Evolutionary conservation across 2,888 invertebrate genomes (phyloP).

Genomic region (Amitus sp.): DNA sequence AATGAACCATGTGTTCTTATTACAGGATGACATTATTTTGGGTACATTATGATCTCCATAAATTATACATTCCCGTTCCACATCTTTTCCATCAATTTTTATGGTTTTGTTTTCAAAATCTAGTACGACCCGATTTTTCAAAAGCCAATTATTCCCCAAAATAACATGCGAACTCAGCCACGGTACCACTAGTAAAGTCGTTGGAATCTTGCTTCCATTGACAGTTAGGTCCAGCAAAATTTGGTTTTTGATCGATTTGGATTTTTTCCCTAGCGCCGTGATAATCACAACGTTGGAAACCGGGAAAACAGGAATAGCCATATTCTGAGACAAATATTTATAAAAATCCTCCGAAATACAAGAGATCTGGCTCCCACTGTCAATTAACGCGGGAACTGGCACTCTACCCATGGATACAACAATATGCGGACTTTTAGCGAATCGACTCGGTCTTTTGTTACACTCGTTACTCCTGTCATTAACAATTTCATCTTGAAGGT

Average conservation of each 20-base stretch:
- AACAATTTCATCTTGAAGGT: not conserved
- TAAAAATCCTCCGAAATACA: slow-evolving; percentile 16
- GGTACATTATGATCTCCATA: too few relatives aligned
- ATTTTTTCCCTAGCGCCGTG: slow-evolving; percentile 18
- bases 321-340: not conserved
- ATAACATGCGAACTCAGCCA: slow-evolving; percentile 23
- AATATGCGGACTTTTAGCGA: not conserved
- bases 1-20: too few relatives aligned
- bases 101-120: slow-evolving; percentile 20
- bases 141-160: slow-evolving; percentile 35
- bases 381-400: slow-evolving; percentile 10
- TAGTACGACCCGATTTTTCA: slow-evolving; percentile 18
- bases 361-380: slow-evolving; percentile 28
- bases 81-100: slow-evolving; percentile 4
- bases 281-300: slow-evolving; percentile 22
- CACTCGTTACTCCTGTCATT: too few relatives aligned
- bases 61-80: not conserved
- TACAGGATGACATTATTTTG: too few relatives aligned
- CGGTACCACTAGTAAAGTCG: slow-evolving; percentile 19
- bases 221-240: slow-evolving; percentile 5
- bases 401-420: not conserved
- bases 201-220: not conserved
- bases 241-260: slow-evolving; percentile 10
- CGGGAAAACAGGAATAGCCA: slow-evolving; percentile 20
- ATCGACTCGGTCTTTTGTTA: too few relatives aligned